Conservation (phyloP, 2,888 invertebrate species). For the Erannis defoliaria region DNA sequence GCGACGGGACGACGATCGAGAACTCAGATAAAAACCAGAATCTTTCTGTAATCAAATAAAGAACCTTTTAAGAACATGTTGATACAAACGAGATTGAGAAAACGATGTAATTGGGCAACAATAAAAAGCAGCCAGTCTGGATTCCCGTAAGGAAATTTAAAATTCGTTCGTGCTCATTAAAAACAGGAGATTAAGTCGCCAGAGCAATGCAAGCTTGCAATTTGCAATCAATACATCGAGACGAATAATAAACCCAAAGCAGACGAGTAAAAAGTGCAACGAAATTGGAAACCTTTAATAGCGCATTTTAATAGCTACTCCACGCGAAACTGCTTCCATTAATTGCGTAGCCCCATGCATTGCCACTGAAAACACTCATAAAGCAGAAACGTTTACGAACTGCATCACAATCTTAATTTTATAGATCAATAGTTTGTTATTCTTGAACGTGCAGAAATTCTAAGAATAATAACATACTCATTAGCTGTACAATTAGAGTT, state of each 20-base stretch:
- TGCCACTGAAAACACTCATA: conserved; percentile 58
- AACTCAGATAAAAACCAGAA: conserved; percentile 63
- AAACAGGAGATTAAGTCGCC: conserved; percentile 58
- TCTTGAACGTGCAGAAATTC: conserved; percentile 45
- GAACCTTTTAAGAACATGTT: conserved; percentile 41
- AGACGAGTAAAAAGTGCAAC: conserved; percentile 63
- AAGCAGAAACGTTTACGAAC: conserved; percentile 53
- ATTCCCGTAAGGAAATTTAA: conserved; percentile 31
- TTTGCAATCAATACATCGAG: conserved; percentile 71
- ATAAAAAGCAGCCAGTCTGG: conserved; percentile 33
- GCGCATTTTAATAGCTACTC: conserved; percentile 70
- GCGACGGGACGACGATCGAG: conserved; percentile 67
- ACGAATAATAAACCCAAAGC: conserved; percentile 62
- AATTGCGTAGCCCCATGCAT: conserved; percentile 63
- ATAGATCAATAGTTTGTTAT: conserved; percentile 52
- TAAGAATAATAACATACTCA: conserved; percentile 63
- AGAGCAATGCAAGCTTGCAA: conserved; percentile 58
- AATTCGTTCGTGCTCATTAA: conserved; percentile 45
- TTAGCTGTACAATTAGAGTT: conserved; percentile 76
- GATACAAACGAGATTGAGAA: conserved; percentile 39
- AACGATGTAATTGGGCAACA: conserved; percentile 36
- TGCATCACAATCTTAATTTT: conserved; percentile 52
- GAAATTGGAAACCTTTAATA: conserved; percentile 75
- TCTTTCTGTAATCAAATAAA: conserved; percentile 44
- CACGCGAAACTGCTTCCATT: conserved; percentile 72